Conservation (phyloP, 2,113 vertebrate genomes). For the Acrocephalus kingi region DNA sequence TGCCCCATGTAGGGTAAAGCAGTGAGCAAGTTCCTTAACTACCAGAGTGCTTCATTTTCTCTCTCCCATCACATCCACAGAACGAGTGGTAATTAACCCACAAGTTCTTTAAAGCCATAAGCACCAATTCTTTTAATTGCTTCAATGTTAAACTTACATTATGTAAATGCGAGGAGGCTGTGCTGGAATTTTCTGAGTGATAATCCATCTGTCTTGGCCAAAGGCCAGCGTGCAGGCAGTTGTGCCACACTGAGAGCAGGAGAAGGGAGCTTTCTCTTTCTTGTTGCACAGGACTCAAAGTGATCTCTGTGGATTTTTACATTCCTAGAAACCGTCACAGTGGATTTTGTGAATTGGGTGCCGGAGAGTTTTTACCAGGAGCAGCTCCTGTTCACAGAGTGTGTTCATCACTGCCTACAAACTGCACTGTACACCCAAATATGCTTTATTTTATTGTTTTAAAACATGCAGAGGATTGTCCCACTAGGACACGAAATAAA, state of each 20-base stretch:
- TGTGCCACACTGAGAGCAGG: not conserved
- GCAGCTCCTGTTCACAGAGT: not conserved
- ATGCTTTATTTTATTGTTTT: slow-evolving; percentile 11
- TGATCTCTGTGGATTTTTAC: not conserved
- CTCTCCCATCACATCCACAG: not conserved
- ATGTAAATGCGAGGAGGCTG: slow-evolving; percentile 18
- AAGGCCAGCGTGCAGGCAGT: not conserved
- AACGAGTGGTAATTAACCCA: slow-evolving; percentile 40
- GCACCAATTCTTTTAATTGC: slow-evolving; percentile 23
- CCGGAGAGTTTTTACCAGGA: not conserved
- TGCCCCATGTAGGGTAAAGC: not conserved
- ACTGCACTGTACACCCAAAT: not conserved
- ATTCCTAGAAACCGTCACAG: not conserved
- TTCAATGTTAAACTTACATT: not conserved
- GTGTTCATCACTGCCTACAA: not conserved
- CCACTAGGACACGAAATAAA: no score
- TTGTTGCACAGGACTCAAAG: not conserved
- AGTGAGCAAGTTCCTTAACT: not conserved
- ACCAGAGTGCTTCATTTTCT: not conserved
- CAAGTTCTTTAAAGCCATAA: slow-evolving; percentile 24
- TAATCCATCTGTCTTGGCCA: slow-evolving; percentile 55
- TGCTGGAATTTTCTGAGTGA: not conserved
- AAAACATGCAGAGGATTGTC: not conserved
- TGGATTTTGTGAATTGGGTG: not conserved
- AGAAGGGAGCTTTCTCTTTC: not conserved